Percentiles rank a stretch among this genome's conserved stretches.
phyloP scores from a whole-genome alignment of 2,888 invertebrate genomes.

The Drosophila melanosoma region DNA sequence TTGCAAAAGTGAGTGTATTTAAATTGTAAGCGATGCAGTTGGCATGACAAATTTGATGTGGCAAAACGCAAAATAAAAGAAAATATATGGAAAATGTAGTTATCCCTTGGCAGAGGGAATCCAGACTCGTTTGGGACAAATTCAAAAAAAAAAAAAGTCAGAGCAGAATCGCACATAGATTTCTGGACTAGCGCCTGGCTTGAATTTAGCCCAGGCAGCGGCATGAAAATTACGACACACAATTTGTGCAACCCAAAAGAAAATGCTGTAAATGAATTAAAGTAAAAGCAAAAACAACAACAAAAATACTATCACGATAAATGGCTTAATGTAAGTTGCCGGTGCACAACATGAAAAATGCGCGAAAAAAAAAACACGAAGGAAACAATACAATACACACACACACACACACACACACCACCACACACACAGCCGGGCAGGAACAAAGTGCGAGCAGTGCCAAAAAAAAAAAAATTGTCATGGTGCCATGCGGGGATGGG shows the following conservation, averaged over 20 bases:
- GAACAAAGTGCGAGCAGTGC: conserved; percentile 37
- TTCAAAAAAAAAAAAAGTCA: conserved; percentile 34
- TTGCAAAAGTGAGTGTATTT: background rate
- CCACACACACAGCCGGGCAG: conserved; percentile 10
- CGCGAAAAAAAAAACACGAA: conserved; percentile 32
- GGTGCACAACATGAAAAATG: conserved; percentile 69
- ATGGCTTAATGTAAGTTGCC: conserved; percentile 76
- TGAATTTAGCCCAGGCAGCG: background rate
- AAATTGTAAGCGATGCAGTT: background rate
- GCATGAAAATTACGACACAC: conserved; percentile 44
- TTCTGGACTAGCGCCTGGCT: conserved; percentile 49
- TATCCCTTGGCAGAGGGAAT: conserved; percentile 20
- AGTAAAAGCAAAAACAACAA: conserved; percentile 47
- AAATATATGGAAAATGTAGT: conserved; percentile 7
- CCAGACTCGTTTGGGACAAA: conserved; percentile 44
- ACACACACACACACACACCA: background rate
- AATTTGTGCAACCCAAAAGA: conserved; percentile 26
- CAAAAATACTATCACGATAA: conserved; percentile 66
- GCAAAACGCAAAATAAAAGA: background rate
- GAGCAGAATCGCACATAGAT: conserved; percentile 25
- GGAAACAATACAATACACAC: conserved; percentile 22
- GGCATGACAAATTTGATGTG: conserved; percentile 3
- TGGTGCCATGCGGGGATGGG: conserved; percentile 31
- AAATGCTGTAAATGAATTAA: conserved; percentile 55
- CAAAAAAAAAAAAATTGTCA: conserved; percentile 48